Percentiles rank a stretch among this genome's conserved stretches.
phyloP scores from a whole-genome alignment of 2,888 invertebrate species.

The Nezara viridula region DNA sequence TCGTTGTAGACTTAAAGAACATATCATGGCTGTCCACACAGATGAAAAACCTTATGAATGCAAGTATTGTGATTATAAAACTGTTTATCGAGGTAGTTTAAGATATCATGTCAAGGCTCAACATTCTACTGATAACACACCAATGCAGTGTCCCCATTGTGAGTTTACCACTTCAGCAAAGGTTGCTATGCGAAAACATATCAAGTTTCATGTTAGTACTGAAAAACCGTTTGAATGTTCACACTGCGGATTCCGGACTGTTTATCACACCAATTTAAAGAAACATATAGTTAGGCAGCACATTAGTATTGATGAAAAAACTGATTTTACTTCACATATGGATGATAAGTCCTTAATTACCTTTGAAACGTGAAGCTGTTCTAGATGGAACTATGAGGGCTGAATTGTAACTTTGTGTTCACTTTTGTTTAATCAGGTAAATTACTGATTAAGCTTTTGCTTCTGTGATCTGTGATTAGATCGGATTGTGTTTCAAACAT shows the following conservation, averaged over 20 bases:
- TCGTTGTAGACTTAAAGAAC: background rate
- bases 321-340: background rate
- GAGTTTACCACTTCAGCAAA: background rate
- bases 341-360: background rate
- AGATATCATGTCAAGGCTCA: background rate
- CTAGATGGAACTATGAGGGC: background rate
- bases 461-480: background rate
- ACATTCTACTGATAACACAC: background rate
- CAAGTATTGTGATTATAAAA: slow-evolving; percentile 21
- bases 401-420: background rate
- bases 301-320: background rate
- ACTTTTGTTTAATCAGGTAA: background rate
- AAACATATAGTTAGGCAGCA: slow-evolving; percentile 18
- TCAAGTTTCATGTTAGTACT: background rate
- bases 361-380: background rate
- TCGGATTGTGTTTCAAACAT: background rate
- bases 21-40: background rate
- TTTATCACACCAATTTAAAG: slow-evolving; percentile 22
- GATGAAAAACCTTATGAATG: slow-evolving; percentile 23
- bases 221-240: slow-evolving; percentile 29
- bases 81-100: slow-evolving; percentile 40
- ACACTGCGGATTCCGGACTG: slow-evolving; percentile 15
- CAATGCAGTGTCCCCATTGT: slow-evolving; percentile 2
- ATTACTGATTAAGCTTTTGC: background rate
- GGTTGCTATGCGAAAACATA: slow-evolving; percentile 5